Base-by-base conservation (phyloP, 2,888 invertebrate genomes). In the Chaitophorus viminalis region DNA sequence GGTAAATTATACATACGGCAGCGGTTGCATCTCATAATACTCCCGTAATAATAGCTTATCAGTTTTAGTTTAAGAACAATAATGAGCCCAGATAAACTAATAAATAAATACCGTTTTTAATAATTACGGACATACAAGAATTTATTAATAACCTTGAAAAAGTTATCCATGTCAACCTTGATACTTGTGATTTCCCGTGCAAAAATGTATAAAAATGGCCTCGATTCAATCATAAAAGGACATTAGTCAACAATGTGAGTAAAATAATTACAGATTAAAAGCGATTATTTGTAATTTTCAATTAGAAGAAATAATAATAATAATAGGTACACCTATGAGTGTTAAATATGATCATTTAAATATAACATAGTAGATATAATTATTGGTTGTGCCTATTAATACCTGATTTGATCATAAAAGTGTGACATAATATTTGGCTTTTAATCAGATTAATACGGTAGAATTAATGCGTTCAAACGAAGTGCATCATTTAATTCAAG, bases 101-200 rank as follows among this genome's bases (percentile, higher is more conserved):
- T 36, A 39, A 79, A 65, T 79, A 65, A 79, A 14, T 46, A 18
- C 21, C 14, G 21, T 68, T 81, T n/a, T 65, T 39, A 60, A 78
- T 78, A 39, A 60, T 17, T 29, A 39, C 14, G 39, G 3, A 39
- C 39, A n/a, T n/a, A n/a, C 29, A 18, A 68, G 39, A 68, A 31
- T 14, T 82, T 3, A 31, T 18, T 46, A 46, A 21, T 14, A 25
- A 70, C 81, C 81, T 70, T 70, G 81, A 82, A 82, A 82, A 82
- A 82, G n/a, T 81, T 81, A 81, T 29, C 31, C 29, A 29, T 29
- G 39, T 39, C n/a, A 46, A 82, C 70, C 70, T 82, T 70, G 25
- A 46, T 70, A 11, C 46, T 8, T 82, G 25, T 70, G 14, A 82
- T 70, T 81, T 70, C 68, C 39, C 68, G 31, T 70, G 29, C 17